Evolutionary conservation across 2,888 invertebrate species (phyloP).

Genomic region (Acanthopleura granulata): DNA sequence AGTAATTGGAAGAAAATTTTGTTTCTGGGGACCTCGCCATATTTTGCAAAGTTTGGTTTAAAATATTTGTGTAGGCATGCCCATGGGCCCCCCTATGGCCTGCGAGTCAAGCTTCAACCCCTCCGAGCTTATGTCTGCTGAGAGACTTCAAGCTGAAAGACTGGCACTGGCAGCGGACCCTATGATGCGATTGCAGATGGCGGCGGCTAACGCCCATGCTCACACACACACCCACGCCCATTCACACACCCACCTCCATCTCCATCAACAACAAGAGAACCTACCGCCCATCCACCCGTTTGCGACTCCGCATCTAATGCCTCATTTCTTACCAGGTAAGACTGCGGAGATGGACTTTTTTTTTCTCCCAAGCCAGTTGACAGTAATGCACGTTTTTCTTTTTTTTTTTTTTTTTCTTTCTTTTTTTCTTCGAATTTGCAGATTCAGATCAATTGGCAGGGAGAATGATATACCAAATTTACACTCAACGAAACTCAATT

Average conservation of each 20-base stretch:
- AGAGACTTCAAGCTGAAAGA: conserved; percentile 72
- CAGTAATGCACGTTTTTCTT: not conserved
- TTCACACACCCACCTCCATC: conserved; percentile 88
- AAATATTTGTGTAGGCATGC: conserved; percentile 9
- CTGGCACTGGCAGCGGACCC: conserved; percentile 86
- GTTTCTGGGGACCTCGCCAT: not conserved
- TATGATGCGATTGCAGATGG: conserved; percentile 93
- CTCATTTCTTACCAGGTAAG: conserved; percentile 52
- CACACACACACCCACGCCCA: conserved; percentile 95
- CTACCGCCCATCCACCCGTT: conserved; percentile 26
- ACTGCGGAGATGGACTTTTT: not conserved
- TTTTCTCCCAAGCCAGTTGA: not conserved
- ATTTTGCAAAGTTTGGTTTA: not conserved
- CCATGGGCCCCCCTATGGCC: not conserved
- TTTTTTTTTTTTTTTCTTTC: not conserved
- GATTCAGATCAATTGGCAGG: conserved; percentile 62
- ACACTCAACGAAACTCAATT: conserved; percentile 57
- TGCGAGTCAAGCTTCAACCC: not conserved
- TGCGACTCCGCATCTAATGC: conserved; percentile 41
- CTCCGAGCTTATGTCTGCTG: conserved; percentile 68
- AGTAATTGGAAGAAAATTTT: not conserved
- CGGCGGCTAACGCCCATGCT: conserved; percentile 73
- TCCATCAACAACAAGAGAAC: conserved; percentile 67
- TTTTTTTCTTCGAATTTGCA: conserved; percentile 34
- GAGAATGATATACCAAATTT: conserved; percentile 63